Percentiles rank a stretch among this genome's conserved stretches.
Conservation (phyloP, 2,113 vertebrate genomes). For the Haliaeetus leucogaster region DNA sequence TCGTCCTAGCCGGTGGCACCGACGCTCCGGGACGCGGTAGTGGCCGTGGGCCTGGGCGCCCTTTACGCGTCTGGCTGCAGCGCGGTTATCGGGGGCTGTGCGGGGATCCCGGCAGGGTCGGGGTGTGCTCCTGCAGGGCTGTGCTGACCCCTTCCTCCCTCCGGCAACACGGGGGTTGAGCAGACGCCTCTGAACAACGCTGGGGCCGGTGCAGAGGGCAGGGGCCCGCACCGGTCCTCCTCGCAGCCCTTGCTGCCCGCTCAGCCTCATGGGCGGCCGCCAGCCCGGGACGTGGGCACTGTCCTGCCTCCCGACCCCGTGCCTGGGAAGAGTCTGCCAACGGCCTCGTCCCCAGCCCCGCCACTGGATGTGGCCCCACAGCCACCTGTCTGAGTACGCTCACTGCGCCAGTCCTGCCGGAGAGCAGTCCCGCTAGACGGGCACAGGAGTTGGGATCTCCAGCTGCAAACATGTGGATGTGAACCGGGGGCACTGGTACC, state of each 20-base stretch:
- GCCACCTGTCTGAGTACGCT: background rate
- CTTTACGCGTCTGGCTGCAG: background rate
- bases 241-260: background rate
- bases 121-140: background rate
- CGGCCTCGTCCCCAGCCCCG: background rate
- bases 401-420: accelerated
- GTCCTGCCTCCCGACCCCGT: background rate
- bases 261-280: background rate
- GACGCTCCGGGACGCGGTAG: background rate
- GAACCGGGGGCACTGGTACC: background rate
- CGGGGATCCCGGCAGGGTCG: accelerated
- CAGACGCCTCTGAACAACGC: accelerated
- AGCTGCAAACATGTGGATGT: background rate
- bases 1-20: background rate
- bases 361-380: accelerated
- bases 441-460: background rate
- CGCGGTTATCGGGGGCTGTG: accelerated
- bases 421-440: background rate
- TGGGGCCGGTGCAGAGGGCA: background rate
- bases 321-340: background rate
- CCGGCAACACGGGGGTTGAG: accelerated
- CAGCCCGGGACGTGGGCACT: background rate
- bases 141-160: accelerated
- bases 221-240: accelerated
- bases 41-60: accelerated